These are phyloP conservation scores for Sebastes cheni DNA, from an alignment of 2,797 vertebrate species.

Conservation along the genomic window DNA sequence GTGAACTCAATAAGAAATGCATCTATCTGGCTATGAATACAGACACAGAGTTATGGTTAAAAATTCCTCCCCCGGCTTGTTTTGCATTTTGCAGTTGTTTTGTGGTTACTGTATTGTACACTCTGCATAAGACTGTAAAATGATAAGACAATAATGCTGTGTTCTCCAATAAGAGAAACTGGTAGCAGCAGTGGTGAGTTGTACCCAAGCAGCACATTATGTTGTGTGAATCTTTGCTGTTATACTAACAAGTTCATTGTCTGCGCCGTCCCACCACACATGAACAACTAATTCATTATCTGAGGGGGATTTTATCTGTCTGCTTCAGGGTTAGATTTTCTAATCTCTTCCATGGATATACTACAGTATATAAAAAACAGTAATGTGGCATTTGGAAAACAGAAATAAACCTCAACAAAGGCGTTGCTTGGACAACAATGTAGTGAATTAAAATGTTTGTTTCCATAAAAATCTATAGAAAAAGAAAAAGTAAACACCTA, in stretches of 20 bases:
- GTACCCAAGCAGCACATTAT: constrained; percentile 61
- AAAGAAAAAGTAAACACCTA: neutral
- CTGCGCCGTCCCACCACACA: constrained; percentile 13
- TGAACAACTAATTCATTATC: constrained; percentile 39
- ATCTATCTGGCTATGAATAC: neutral
- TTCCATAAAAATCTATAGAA: neutral
- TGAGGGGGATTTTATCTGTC: constrained; percentile 10
- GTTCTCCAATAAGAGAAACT: constrained; percentile 17
- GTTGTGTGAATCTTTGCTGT: constrained; percentile 71
- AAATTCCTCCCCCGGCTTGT: neutral
- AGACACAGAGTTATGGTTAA: neutral
- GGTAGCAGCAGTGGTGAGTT: constrained; percentile 45
- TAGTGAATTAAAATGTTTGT: neutral
- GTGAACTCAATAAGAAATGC: constrained; percentile 2
- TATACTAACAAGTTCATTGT: constrained; percentile 44
- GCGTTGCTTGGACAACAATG: neutral
- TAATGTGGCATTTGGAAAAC: neutral
- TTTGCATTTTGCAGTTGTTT: neutral
- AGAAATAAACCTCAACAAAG: neutral
- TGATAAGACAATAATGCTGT: constrained; percentile 1
- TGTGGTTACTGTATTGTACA: neutral
- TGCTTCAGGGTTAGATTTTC: neutral
- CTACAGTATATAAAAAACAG: too few species aligned
- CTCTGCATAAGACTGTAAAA: neutral
- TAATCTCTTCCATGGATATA: neutral